These are phyloP conservation scores for Propithecus perrieri DNA, from an alignment of 2,797 vertebrate genomes.

Conservation along the genomic window DNA sequence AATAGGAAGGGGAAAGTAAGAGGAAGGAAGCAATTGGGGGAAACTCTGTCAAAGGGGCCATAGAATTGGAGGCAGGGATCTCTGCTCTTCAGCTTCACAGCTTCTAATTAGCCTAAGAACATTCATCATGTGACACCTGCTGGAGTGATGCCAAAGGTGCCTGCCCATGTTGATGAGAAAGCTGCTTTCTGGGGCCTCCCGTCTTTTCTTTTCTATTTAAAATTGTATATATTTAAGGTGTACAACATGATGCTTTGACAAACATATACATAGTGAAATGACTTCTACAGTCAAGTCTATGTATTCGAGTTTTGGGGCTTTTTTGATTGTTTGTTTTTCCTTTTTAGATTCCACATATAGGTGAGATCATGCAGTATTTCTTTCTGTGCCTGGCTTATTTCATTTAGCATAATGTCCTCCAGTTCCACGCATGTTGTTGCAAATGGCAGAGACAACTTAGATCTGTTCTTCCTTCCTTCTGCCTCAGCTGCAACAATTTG, in stretches of 20 bases:
- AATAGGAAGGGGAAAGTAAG: not conserved
- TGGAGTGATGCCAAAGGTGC: not conserved
- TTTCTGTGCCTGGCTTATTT: not conserved
- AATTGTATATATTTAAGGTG: not conserved
- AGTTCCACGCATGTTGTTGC: not conserved
- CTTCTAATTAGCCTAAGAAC: not conserved
- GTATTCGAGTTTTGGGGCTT: not conserved
- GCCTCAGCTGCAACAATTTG: not conserved
- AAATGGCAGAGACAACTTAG: not conserved
- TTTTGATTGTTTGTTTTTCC: not conserved
- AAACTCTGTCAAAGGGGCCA: not conserved
- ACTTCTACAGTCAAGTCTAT: not conserved
- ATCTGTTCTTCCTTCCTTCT: not conserved
- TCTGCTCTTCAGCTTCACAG: not conserved
- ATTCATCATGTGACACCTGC: not conserved
- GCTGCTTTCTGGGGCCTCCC: not conserved
- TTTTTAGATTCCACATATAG: not conserved
- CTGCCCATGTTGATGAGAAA: not conserved
- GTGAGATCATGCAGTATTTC: not conserved
- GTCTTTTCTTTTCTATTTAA: not conserved
- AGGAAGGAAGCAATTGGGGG: not conserved
- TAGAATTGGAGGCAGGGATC: not conserved
- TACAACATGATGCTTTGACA: not conserved
- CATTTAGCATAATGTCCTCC: not conserved
- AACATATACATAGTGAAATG: not conserved